A percentile compares a stretch with the other conserved stretches of the same genome.
phyloP scores from a whole-genome alignment of 2,797 vertebrate species.

The Meda fulgida region DNA sequence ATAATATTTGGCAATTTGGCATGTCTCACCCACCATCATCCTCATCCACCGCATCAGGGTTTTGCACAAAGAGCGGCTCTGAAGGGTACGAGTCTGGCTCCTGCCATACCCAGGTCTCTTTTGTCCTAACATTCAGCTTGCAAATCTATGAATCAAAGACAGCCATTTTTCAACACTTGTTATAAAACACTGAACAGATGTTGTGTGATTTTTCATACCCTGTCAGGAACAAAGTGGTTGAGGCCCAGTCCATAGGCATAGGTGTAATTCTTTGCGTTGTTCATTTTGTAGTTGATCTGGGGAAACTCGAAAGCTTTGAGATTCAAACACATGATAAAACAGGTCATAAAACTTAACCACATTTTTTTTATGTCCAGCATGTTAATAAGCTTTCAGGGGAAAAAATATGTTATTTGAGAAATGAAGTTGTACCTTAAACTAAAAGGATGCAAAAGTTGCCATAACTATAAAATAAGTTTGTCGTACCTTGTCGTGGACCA shows the following conservation, averaged over 20 bases:
- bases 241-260: constrained; percentile 92
- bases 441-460: background rate
- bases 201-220: constrained; percentile 74
- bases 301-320: constrained; percentile 85
- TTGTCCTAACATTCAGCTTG: constrained; percentile 94
- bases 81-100: constrained; percentile 93
- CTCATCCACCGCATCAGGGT: constrained; percentile 89
- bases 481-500: constrained; percentile 89
- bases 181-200: background rate
- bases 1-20: background rate
- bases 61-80: constrained; percentile 92
- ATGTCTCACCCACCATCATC: constrained; percentile 85
- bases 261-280: constrained; percentile 86
- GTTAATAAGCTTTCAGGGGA: background rate
- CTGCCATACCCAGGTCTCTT: constrained; percentile 97
- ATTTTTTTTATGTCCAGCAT: background rate
- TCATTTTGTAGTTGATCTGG: constrained; percentile 92
- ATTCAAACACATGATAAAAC: background rate
- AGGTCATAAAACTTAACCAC: background rate
- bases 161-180: background rate
- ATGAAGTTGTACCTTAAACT: background rate
- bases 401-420: background rate
- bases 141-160: constrained; percentile 76
- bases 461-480: background rate
- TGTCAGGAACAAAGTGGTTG: constrained; percentile 97